These are phyloP conservation scores for Ganaspis sp. DNA, from an alignment of 1,140 invertebrate genomes.

Conservation along the genomic window DNA sequence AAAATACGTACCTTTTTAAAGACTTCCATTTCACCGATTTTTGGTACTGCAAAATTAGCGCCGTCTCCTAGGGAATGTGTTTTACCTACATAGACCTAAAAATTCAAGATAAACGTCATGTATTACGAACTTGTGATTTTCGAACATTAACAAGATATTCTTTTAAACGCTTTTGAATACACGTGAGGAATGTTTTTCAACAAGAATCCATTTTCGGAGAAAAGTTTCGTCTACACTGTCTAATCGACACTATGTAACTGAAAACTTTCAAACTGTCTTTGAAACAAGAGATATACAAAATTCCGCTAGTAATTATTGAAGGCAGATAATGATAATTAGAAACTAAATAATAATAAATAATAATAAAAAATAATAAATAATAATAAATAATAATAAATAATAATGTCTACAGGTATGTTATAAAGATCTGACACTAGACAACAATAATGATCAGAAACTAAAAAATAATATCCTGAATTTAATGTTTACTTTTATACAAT, in stretches of 20 bases:
- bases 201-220: not conserved
- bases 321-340: not conserved
- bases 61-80: slow-evolving; percentile 71
- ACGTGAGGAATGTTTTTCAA: not conserved
- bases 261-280: not conserved
- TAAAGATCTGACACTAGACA: too few species aligned
- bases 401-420: too few species aligned
- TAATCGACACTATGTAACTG: not conserved
- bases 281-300: too few species aligned
- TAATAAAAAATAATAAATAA: too few species aligned
- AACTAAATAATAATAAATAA: not conserved
- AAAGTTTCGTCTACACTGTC: not conserved
- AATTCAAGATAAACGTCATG: slow-evolving; percentile 29
- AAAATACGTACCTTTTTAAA: slow-evolving; percentile 69
- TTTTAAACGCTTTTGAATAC: not conserved
- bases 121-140: slow-evolving; percentile 29
- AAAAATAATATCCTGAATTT: too few species aligned
- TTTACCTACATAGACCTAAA: slow-evolving; percentile 74
- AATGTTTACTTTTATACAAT: too few species aligned
- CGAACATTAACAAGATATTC: not conserved
- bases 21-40: slow-evolving; percentile 69
- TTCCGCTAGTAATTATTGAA: not conserved
- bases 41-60: slow-evolving; percentile 66
- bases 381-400: too few species aligned
- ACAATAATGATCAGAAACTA: too few species aligned